Base-by-base conservation (phyloP, 1,140 invertebrate species). In the Drosophila hydei region DNA sequence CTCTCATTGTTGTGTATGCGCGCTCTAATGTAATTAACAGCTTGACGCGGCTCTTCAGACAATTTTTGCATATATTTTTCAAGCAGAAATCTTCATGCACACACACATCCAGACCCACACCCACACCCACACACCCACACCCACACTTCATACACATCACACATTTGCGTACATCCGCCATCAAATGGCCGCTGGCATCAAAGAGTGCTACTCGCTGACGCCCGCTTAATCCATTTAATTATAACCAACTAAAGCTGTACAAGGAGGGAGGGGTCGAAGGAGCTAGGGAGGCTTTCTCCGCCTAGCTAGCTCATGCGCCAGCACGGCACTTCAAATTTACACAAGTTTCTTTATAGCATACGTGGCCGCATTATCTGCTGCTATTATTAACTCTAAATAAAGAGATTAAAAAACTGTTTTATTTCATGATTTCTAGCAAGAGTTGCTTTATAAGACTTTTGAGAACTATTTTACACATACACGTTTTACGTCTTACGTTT, bases 1-100 rank as follows among this genome's bases (percentile, higher is more conserved):
- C 14, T 7, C 36, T 43, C 33, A 9, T 19, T 40, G 5, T 21
- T 42, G 43, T 36, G 43, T 47, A 16, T 67, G 69, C 63, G 59
- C 51, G 73, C 62, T 67, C 69, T 72, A 72, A 72, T 47, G 73
- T 76, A 76, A 76, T 76, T 76, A 76, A 76, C 73, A 72, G 73
- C 73, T 76, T 58, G 45, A 42, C 56, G 38, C 50, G 48, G 42
- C 55, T 72, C 56, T 72, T 72, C 63, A 68, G 63, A 68, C 73
- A 51, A 72, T 54, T 76, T 69, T 76, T 33, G 30, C 30, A 59
- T 70, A 76, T 72, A 72, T 73, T 56, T 69, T 69, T 56, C 50
- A 62, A 62, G 67, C 50, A 54, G 59, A 62, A 48, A 36, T 47
- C 33, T 33, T 54, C 63, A 45, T 7, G 30, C 47, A 14, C 60